phyloP scores from a whole-genome alignment of 2,113 vertebrate species.

The Pygoscelis antarcticus region DNA sequence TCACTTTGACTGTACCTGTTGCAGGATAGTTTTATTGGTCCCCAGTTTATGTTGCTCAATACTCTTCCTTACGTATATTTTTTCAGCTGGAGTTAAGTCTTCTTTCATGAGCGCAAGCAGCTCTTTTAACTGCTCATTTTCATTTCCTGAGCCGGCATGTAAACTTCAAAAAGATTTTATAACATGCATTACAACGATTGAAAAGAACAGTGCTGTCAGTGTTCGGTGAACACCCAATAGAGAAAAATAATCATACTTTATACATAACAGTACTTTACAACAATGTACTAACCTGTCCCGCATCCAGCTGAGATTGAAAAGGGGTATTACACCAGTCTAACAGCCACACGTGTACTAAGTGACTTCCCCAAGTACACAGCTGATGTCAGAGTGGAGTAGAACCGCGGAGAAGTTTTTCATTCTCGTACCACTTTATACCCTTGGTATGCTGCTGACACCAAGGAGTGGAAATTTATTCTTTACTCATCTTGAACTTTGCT shows the following conservation, averaged over 20 bases:
- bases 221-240: neutral
- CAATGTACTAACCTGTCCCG: neutral
- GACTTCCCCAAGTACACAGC: neutral
- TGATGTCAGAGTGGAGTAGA: neutral
- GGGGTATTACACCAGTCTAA: too few species aligned
- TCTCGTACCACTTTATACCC: neutral
- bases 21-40: conserved; percentile 75
- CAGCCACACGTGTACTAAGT: fast-evolving
- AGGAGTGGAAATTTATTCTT: neutral
- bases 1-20: conserved; percentile 66
- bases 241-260: neutral
- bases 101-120: conserved; percentile 76
- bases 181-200: neutral
- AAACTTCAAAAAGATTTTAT: conserved; percentile 66
- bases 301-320: neutral
- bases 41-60: conserved; percentile 81
- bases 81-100: conserved; percentile 75
- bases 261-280: neutral
- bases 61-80: conserved; percentile 70
- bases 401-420: neutral
- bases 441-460: neutral
- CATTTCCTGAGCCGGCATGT: conserved; percentile 76
- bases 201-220: neutral
- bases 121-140: conserved; percentile 79
- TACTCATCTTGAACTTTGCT: neutral